A percentile compares a stretch with the other conserved stretches of the same genome.
These are phyloP conservation scores for Danio tinwini DNA, from an alignment of 2,797 vertebrate genomes.

Conservation along the genomic window DNA sequence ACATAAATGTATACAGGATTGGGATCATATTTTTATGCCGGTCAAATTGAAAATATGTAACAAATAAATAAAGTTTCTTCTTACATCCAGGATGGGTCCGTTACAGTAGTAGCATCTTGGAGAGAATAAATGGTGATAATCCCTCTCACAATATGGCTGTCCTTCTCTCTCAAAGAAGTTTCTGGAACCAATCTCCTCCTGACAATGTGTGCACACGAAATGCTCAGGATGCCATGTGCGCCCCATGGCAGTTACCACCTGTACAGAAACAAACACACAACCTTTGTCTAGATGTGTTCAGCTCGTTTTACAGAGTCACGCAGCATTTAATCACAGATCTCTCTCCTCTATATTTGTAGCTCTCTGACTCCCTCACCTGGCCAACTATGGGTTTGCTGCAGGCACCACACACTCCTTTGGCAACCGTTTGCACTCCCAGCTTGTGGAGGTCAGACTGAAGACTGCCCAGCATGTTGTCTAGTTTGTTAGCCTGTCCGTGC, in stretches of 20 bases:
- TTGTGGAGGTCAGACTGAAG: constrained; percentile 89
- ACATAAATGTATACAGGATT: neutral
- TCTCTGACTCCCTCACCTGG: constrained; percentile 76
- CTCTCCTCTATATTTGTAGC: neutral
- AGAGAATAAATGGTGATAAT: constrained; percentile 89
- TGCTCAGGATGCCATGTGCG: constrained; percentile 90
- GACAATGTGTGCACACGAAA: constrained; percentile 90
- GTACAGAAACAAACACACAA: constrained; percentile 28
- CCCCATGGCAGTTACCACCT: constrained; percentile 91
- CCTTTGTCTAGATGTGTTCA: neutral
- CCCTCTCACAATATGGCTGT: constrained; percentile 88
- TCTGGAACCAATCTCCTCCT: constrained; percentile 87
- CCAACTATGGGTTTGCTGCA: constrained; percentile 89
- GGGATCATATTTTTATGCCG: neutral
- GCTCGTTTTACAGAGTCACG: neutral
- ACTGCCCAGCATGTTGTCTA: constrained; percentile 89
- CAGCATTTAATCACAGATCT: neutral
- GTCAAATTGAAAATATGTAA: neutral
- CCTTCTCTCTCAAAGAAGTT: constrained; percentile 90
- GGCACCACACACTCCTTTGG: constrained; percentile 88
- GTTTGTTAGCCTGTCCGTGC: constrained; percentile 80
- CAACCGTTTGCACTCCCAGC: constrained; percentile 85
- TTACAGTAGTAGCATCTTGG: constrained; percentile 89
- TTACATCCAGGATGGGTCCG: constrained; percentile 68
- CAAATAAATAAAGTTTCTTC: neutral